These are phyloP conservation scores for Tryphoninae sp. DNA, from an alignment of 2,888 invertebrate species.

Conservation along the genomic window DNA sequence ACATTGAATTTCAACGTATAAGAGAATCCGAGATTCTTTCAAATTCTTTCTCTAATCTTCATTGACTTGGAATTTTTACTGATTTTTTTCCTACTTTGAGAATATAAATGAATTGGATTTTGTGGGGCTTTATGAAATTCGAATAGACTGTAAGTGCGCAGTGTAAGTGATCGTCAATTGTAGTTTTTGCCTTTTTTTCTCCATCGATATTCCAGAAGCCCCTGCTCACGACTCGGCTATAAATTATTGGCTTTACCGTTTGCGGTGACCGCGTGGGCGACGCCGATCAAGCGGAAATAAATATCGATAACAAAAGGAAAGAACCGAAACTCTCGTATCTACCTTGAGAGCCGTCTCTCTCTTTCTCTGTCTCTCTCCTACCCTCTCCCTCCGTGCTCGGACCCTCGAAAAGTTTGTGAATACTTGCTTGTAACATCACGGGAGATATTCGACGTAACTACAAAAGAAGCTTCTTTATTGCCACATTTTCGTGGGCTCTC, in stretches of 20 bases:
- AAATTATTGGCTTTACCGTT: slow-evolving; percentile 42
- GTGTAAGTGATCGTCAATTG: not conserved
- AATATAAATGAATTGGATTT: too few species aligned
- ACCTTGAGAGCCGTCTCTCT: not conserved
- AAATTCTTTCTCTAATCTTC: too few species aligned
- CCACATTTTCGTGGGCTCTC: slow-evolving; percentile 49
- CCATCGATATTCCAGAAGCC: slow-evolving; percentile 37
- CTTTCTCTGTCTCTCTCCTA: not conserved
- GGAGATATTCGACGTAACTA: slow-evolving; percentile 46
- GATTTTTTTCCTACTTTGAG: too few species aligned
- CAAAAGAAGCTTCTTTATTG: slow-evolving; percentile 57
- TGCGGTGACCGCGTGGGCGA: slow-evolving; percentile 32
- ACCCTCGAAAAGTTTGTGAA: slow-evolving; percentile 3
- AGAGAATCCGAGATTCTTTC: slow-evolving; percentile 1
- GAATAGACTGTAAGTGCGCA: not conserved
- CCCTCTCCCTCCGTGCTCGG: not conserved
- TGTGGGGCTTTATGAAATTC: not conserved
- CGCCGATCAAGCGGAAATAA: slow-evolving; percentile 53
- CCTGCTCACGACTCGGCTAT: slow-evolving; percentile 22
- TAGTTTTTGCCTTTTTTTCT: not conserved
- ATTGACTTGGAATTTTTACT: too few species aligned
- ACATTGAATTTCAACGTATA: slow-evolving; percentile 41
- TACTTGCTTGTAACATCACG: slow-evolving; percentile 33
- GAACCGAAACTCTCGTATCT: slow-evolving; percentile 7
- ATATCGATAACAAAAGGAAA: slow-evolving; percentile 54